These are phyloP conservation scores for Clanis bilineata DNA, from an alignment of 2,888 invertebrate species.

Conservation along the genomic window DNA sequence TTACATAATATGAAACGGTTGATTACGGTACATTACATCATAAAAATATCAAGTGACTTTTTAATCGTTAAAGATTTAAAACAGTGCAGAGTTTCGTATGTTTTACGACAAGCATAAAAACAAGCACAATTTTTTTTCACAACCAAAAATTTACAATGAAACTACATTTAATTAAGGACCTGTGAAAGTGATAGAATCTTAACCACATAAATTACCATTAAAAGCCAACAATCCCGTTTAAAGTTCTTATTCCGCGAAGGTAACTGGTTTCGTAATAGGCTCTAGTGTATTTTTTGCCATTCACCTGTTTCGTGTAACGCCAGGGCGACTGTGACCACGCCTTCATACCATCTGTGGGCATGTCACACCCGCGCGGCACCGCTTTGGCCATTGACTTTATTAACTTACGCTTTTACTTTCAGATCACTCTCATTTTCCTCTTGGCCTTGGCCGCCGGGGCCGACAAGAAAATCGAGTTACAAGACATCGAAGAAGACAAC, in stretches of 20 bases:
- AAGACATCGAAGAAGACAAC: slow-evolving; percentile 89
- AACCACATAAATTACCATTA: slow-evolving; percentile 73
- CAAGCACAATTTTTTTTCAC: too few relatives aligned
- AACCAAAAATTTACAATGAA: slow-evolving; percentile 29
- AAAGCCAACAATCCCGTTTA: slow-evolving; percentile 71
- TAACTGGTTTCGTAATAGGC: slow-evolving; percentile 70
- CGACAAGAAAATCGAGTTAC: slow-evolving; percentile 86
- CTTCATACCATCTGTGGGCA: slow-evolving; percentile 50
- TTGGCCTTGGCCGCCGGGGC: slow-evolving; percentile 59
- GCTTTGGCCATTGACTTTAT: slow-evolving; percentile 42
- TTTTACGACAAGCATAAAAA: too few relatives aligned
- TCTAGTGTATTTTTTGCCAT: slow-evolving; percentile 71
- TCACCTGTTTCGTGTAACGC: slow-evolving; percentile 63
- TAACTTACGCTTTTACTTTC: slow-evolving; percentile 68
- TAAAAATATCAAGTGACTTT: background rate
- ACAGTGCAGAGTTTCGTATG: too few relatives aligned
- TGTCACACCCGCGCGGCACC: slow-evolving; percentile 38
- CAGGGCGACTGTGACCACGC: slow-evolving; percentile 42
- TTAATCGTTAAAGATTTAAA: background rate
- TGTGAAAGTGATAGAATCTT: slow-evolving; percentile 52
- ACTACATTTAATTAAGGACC: slow-evolving; percentile 48
- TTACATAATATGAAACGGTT: background rate
- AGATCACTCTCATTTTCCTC: slow-evolving; percentile 61
- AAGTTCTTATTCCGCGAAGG: slow-evolving; percentile 44
- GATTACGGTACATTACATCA: background rate